Conservation (phyloP, 1,140 invertebrate species). For the Holcopasites calliopsidis region DNA sequence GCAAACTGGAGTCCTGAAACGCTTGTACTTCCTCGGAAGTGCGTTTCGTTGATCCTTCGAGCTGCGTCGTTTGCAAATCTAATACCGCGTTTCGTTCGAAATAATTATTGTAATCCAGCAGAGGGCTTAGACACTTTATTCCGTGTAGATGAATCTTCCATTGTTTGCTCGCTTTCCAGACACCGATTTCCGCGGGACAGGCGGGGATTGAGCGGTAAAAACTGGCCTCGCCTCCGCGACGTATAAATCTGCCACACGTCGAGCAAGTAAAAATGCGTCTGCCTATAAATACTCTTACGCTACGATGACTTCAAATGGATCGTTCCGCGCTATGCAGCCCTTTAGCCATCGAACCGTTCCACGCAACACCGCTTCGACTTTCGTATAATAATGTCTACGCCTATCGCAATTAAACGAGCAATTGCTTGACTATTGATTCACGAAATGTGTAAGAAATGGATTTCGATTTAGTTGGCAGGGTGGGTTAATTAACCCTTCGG, state of each 20-base stretch:
- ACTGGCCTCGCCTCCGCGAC: conserved; percentile 21
- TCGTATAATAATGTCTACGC: too few species aligned
- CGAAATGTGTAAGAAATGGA: background rate
- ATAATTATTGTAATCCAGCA: too few species aligned
- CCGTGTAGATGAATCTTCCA: too few species aligned
- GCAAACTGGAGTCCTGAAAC: background rate
- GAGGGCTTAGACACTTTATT: too few species aligned
- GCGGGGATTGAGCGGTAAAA: conserved; percentile 22
- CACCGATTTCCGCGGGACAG: background rate
- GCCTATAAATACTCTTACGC: conserved; percentile 31
- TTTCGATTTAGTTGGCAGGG: too few species aligned
- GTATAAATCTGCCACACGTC: conserved; percentile 39
- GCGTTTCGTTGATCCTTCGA: background rate
- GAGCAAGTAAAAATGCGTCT: conserved; percentile 31
- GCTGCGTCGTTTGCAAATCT: background rate
- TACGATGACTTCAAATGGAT: conserved; percentile 38
- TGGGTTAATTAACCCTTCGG: too few species aligned
- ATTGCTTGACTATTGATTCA: background rate
- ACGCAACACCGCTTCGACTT: background rate
- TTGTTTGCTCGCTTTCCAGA: conserved; percentile 1
- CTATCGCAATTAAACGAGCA: background rate
- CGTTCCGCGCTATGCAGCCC: background rate
- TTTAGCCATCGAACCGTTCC: background rate
- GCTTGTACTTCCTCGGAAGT: background rate
- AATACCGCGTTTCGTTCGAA: background rate